Conservation (phyloP, 1,140 invertebrate species). For the Micrasema minimum region DNA sequence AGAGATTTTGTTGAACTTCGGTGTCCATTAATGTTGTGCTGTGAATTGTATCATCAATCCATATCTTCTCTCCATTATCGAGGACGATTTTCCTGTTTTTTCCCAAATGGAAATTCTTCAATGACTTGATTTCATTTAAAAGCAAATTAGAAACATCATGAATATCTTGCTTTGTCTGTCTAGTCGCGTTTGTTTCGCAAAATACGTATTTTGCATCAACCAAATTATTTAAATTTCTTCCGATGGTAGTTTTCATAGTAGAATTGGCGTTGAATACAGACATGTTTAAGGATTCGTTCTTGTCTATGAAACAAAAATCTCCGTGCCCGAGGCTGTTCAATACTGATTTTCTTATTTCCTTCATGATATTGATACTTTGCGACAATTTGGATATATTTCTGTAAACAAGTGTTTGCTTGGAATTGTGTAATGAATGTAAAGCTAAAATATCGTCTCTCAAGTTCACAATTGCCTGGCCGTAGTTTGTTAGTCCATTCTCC, state of each 20-base stretch:
- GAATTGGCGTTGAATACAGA: conserved; percentile 25
- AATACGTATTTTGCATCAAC: conserved; percentile 22
- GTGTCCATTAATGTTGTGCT: neutral
- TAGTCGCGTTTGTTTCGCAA: conserved; percentile 23
- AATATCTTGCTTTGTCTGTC: conserved; percentile 29
- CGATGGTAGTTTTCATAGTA: conserved; percentile 7
- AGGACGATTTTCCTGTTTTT: conserved; percentile 32
- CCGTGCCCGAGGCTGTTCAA: conserved; percentile 3
- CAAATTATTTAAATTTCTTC: conserved; percentile 16
- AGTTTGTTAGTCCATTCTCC: neutral
- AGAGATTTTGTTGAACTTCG: conserved; percentile 23
- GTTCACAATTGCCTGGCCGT: conserved; percentile 22
- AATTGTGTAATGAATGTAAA: neutral
- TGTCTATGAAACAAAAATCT: neutral
- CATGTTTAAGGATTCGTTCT: conserved; percentile 22
- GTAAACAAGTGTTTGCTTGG: conserved; percentile 15
- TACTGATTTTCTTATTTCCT: conserved; percentile 21
- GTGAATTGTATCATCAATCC: conserved; percentile 26
- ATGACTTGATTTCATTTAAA: conserved; percentile 19
- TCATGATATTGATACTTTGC: conserved; percentile 26
- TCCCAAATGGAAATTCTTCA: conserved; percentile 17
- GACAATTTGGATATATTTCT: conserved; percentile 22
- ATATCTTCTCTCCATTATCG: conserved; percentile 28
- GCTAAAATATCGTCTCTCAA: conserved; percentile 24
- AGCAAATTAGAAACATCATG: conserved; percentile 9